Evolutionary conservation across 2,888 invertebrate species (phyloP), one percentile per base, ranked within the genome.

Genomic region (Gortyna flavago): DNA sequence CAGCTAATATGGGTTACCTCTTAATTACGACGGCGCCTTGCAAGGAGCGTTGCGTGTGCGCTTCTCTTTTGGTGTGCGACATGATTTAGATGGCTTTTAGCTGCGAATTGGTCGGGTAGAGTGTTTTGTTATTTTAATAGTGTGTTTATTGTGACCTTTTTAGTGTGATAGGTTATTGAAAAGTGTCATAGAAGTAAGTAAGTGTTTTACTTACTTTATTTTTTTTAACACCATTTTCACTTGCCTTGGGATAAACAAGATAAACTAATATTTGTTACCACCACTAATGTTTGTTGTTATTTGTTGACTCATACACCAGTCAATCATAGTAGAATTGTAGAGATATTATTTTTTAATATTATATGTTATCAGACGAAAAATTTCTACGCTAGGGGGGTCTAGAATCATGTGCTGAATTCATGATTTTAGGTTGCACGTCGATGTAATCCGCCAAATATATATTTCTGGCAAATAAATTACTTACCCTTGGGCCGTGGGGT

Each of bases 1-100:
- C 85, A 65, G 77, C 91, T 86, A 90, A 90, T 90, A 90, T 90
- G 88, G 90, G 77, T 81, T 79, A 88, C 82, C 81, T 80, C 90
- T 90, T 90, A 86, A 90, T 90, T 87, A 88, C 74, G 83, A 25
- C 81, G 87, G 86, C 66, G 74, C 84, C 90, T 84, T 89, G 83
- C 72, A 82, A 75, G 79, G 86, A 57, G 69, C 29, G 64, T 70
- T 87, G 85, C 86, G 81, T 87, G 81, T 65, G 44, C 51, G n/a
- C 74, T 2, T 70, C 75, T 84, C 68, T 72, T 87, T 85, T 79
- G 83, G 85, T 75, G 78, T 67, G 87, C 38, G 65, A 84, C 85
- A 70, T 79, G 87, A 87, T 82, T 88, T 81, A 84, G 70, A 72
- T 75, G 84, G 38, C 54, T 38, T 68, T 86, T 75, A 72, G 80